These are phyloP conservation scores for Vireo altiloquus DNA, from an alignment of 2,113 vertebrate genomes.

Conservation along the genomic window DNA sequence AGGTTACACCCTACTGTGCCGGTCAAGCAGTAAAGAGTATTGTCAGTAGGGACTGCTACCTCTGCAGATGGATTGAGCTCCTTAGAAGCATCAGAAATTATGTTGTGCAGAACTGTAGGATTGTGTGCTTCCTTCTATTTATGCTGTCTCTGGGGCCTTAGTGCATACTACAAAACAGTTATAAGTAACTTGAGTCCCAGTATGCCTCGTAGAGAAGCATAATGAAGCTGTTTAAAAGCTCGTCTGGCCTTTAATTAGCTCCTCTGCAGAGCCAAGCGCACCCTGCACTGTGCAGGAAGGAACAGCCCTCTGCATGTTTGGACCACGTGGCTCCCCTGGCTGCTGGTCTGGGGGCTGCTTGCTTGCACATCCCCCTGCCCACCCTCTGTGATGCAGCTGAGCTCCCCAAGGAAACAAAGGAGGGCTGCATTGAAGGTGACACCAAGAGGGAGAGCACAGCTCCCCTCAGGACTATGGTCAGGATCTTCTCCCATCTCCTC, in stretches of 20 bases:
- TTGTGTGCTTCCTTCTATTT: background rate
- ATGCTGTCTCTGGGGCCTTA: background rate
- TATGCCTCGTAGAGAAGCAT: background rate
- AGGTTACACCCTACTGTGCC: background rate
- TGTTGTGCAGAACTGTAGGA: background rate
- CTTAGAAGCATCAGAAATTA: background rate
- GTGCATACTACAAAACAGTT: background rate
- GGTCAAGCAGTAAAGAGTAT: background rate
- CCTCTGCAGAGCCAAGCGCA: background rate
- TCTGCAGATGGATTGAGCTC: background rate
- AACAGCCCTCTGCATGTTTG: rapidly evolving
- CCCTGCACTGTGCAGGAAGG: background rate
- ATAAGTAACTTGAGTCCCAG: background rate
- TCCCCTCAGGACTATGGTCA: rapidly evolving
- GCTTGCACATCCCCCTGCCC: rapidly evolving
- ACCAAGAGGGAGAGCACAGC: rapidly evolving
- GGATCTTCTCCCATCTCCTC: background rate
- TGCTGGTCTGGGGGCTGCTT: background rate
- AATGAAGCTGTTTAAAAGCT: background rate
- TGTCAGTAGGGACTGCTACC: background rate
- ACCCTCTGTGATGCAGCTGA: rapidly evolving
- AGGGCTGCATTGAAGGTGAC: too few relatives aligned
- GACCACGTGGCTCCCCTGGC: background rate
- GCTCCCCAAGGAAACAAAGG: background rate
- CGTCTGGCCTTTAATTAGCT: background rate